phyloP scores from a whole-genome alignment of 1,140 invertebrate species.

The Telenomus remus region DNA sequence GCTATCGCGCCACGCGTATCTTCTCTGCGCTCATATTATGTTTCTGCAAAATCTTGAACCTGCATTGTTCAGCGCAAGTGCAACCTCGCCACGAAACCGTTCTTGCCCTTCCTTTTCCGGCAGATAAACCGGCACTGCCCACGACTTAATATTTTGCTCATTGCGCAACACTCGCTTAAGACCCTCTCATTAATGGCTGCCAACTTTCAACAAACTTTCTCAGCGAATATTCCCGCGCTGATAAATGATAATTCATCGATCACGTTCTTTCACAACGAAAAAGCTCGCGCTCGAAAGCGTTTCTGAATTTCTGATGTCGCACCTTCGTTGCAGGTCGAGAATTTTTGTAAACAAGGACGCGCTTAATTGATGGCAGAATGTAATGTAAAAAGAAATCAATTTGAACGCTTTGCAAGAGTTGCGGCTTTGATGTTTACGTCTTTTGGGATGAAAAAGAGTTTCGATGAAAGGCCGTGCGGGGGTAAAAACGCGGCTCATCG shows the following conservation, averaged over 20 bases:
- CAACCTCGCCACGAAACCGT: too few relatives aligned
- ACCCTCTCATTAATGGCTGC: slow-evolving; percentile 7
- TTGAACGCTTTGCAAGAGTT: slow-evolving; percentile 32
- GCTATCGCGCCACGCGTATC: slow-evolving; percentile 39
- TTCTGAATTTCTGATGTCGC: slow-evolving; percentile 28
- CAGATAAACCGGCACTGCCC: neutral
- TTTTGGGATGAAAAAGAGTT: slow-evolving; percentile 4
- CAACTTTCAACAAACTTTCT: slow-evolving; percentile 47
- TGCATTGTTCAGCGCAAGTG: slow-evolving; percentile 30
- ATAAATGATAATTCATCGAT: slow-evolving; percentile 27
- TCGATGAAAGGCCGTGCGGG: neutral
- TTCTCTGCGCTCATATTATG: slow-evolving; percentile 6
- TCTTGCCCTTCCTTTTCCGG: neutral
- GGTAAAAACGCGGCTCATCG: slow-evolving; percentile 8
- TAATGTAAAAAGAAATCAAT: slow-evolving; percentile 27
- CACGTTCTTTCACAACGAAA: slow-evolving; percentile 11
- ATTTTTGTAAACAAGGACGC: slow-evolving; percentile 35
- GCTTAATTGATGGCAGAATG: slow-evolving; percentile 30
- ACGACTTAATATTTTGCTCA: too few relatives aligned
- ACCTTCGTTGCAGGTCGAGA: slow-evolving; percentile 18
- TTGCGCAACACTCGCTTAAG: neutral
- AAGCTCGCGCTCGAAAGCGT: slow-evolving; percentile 21
- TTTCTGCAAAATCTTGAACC: slow-evolving; percentile 28
- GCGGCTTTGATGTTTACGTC: slow-evolving; percentile 7
- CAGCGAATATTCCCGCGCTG: slow-evolving; percentile 32